phyloP scores from a whole-genome alignment of 2,888 invertebrate genomes.

The Ophion ellenae region DNA sequence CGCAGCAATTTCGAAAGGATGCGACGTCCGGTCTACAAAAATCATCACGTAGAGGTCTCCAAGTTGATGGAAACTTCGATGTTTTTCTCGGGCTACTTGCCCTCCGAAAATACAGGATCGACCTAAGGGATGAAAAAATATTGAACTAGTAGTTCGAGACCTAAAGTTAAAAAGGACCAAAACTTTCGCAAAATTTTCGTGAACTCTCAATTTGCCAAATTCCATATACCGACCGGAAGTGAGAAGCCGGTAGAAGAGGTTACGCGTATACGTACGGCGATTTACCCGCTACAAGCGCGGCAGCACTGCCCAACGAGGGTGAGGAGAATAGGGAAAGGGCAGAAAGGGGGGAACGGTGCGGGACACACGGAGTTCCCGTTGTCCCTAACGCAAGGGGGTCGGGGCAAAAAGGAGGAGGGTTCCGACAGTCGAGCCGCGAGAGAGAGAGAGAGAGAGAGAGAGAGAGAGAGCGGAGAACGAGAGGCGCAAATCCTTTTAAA shows the following conservation, averaged over 20 bases:
- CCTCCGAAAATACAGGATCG: too few relatives aligned
- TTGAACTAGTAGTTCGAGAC: too few relatives aligned
- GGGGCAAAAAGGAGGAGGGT: slow-evolving; percentile 55
- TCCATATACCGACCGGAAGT: not conserved
- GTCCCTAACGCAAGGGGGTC: slow-evolving; percentile 47
- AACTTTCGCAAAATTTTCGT: too few relatives aligned
- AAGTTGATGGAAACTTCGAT: too few relatives aligned
- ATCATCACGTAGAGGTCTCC: too few relatives aligned
- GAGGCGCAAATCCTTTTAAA: slow-evolving; percentile 84
- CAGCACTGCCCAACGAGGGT: not conserved
- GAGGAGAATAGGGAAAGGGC: slow-evolving; percentile 22
- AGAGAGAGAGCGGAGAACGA: slow-evolving; percentile 66
- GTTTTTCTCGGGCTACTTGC: too few relatives aligned
- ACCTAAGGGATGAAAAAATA: too few relatives aligned
- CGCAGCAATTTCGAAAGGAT: too few relatives aligned
- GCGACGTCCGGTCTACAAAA: too few relatives aligned
- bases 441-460: slow-evolving; percentile 26
- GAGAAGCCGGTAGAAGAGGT: not conserved
- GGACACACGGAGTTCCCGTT: slow-evolving; percentile 7
- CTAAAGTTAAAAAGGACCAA: too few relatives aligned
- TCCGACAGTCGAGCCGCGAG: slow-evolving; percentile 62
- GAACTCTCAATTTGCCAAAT: too few relatives aligned
- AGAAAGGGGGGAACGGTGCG: slow-evolving; percentile 44
- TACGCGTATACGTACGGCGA: not conserved
- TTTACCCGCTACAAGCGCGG: not conserved